These are phyloP conservation scores for Gryon sp. DNA, from an alignment of 1,140 invertebrate species.

Conservation along the genomic window DNA sequence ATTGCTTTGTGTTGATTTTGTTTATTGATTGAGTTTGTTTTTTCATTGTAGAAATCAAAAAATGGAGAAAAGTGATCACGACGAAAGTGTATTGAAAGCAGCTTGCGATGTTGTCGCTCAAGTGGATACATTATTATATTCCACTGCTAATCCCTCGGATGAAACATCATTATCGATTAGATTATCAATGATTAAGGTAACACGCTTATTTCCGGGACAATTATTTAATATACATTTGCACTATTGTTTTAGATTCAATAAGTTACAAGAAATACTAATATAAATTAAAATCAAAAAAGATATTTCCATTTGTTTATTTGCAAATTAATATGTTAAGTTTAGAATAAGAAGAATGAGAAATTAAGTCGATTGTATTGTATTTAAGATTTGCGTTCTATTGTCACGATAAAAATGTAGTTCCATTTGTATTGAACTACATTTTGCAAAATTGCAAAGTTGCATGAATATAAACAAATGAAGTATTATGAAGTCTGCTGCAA, in stretches of 20 bases:
- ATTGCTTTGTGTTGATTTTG: neutral
- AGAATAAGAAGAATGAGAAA: too few species aligned
- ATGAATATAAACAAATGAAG: constrained; percentile 40
- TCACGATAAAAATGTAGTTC: too few species aligned
- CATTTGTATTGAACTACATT: too few species aligned
- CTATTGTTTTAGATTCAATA: too few species aligned
- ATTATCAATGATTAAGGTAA: constrained; percentile 84
- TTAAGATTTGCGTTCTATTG: too few species aligned
- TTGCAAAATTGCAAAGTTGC: neutral
- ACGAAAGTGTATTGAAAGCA: constrained; percentile 71
- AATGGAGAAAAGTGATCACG: constrained; percentile 56
- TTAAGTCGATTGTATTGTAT: too few species aligned
- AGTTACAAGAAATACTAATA: too few species aligned
- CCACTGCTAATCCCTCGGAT: constrained; percentile 84
- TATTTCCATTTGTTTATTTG: too few species aligned
- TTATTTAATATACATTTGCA: too few species aligned
- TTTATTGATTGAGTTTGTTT: neutral
- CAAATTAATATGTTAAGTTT: too few species aligned
- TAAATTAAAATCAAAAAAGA: too few species aligned
- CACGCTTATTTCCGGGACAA: constrained; percentile 44
- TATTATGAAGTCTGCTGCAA: constrained; percentile 16
- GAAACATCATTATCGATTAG: constrained; percentile 83
- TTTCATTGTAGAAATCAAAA: constrained; percentile 26
- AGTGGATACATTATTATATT: constrained; percentile 81
- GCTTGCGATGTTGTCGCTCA: constrained; percentile 77